Evolutionary conservation across 2,888 invertebrate genomes (phyloP), one percentile per base, ranked within the genome.

Genomic region (Theristus sp.): DNA sequence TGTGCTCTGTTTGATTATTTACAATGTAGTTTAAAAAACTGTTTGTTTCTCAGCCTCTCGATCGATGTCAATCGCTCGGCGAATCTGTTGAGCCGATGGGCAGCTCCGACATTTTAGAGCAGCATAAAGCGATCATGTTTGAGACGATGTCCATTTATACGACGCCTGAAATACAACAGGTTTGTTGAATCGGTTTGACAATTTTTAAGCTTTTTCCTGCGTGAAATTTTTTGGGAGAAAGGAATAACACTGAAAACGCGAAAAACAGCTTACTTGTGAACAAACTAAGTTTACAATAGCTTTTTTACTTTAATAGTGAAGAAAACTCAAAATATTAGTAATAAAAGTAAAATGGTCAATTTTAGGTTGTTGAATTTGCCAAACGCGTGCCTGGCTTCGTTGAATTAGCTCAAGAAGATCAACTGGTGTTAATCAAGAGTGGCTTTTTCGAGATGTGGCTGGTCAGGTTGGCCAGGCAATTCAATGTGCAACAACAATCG

Each of bases 391-490:
- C 94, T 65, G 89, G 89, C 65, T 94, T 94, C 80, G 82, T 84
- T 72, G 84, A 84, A 67, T 82, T 94, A 68, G 83, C 85, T 60
- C 93, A 94, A 77, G 93, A 93, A 74, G 94, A 94, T 78, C 94
- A 96, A 77, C 81, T 96, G 68, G 89, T 93, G 68, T 82, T 96
- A 66, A 89, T 94, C 72, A 94, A 96, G 80, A 83, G 84, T 47
- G 91, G 93, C 64, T 96, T 96, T 80, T 90, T 91, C 76, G 94
- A 94, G 78, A 84, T 91, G 64, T 94, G 93, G 91, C 80, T 93
- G 66, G 84, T 87, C 57, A 84, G 90, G 71, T 84, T 87, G 65
- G 82, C 88, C 17, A 82, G 85, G 65, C 82, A 89, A 77, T 85
- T 87, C 53, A 83, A 83, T 49, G 82, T 84, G 62, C 80, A 83